Base-by-base conservation (phyloP, 2,888 invertebrate genomes). In the Diachrysia chrysitis region DNA sequence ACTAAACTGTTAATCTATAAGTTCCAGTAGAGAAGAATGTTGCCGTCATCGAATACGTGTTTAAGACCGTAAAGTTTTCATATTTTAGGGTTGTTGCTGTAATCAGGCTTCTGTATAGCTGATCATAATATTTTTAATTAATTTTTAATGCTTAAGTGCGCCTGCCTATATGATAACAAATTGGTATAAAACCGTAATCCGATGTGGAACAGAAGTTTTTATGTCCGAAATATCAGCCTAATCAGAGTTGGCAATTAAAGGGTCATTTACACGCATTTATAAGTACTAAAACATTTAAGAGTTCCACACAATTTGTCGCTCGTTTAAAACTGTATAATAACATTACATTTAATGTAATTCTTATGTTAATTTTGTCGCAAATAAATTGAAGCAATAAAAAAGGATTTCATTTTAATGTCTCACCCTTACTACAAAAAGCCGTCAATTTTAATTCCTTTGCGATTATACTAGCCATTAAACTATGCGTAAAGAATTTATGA, bases 211-310 rank as follows among this genome's bases (percentile, higher is more conserved):
- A 35, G 23, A 58, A 48, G 42, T 3, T 51, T 66, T 77, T 56
- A 64, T 64, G 53, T 58, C 25, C 42, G 63, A 23, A 42, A 55
- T 35, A 63, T 48, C 35, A n/a, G 48, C 37, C 61, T 17, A 19
- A 56, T 68, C 61, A 61, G 55, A 57, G 37, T 54, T 55, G 23
- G 37, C 51, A 46, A 37, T 63, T 68, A 19, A 46, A 56, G 70
- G 53, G 57, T 70, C 63, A 48, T 71, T 72, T 71, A 73, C 63
- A 61, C 71, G 54, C 25, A n/a, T 73, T 75, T 59, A 59, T 64
- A 56, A 35, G 21, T 35, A 61, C 29, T 73, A 58, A 73, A 73
- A 1, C 32, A n/a, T 51, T 12, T 16, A 12, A 23, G 42, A 42
- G 59, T 25, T 59, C 51, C 57, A 48, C 25, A 37, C 53, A 42